Conservation (phyloP, 2,888 invertebrate genomes). For the Rhimphoctona megacephalus region DNA sequence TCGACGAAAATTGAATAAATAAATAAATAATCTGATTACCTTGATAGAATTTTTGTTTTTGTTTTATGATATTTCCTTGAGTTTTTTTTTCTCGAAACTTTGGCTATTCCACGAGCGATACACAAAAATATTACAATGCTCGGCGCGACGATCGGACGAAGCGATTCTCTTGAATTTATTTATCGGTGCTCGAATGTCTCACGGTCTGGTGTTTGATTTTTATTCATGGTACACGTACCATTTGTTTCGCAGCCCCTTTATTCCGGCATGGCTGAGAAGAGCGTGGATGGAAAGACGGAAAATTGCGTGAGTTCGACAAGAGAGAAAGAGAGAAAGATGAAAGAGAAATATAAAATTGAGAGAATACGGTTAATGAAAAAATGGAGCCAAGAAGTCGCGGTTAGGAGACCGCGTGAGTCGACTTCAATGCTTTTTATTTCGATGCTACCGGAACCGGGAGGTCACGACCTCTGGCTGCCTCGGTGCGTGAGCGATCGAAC, state of each 20-base stretch:
- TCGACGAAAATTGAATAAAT: neutral
- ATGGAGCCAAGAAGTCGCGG: slow-evolving; percentile 61
- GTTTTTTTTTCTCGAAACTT: neutral
- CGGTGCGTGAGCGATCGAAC: slow-evolving; percentile 53
- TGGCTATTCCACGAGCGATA: neutral
- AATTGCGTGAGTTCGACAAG: neutral
- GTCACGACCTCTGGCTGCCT: slow-evolving; percentile 69
- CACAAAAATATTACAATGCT: slow-evolving; percentile 26
- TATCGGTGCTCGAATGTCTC: slow-evolving; percentile 37
- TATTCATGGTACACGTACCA: slow-evolving; percentile 49
- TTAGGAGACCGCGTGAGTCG: slow-evolving; percentile 50
- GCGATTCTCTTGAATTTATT: slow-evolving; percentile 37
- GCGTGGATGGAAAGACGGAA: slow-evolving; percentile 25
- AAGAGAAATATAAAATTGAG: slow-evolving; percentile 28
- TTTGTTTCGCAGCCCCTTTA: slow-evolving; percentile 36
- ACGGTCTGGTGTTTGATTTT: slow-evolving; percentile 42
- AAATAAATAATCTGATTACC: neutral
- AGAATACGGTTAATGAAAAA: slow-evolving; percentile 62
- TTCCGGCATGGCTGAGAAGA: slow-evolving; percentile 12
- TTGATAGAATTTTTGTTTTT: neutral
- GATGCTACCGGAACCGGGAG: slow-evolving; percentile 67
- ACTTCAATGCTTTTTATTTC: slow-evolving; percentile 39
- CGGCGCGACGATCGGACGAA: slow-evolving; percentile 13
- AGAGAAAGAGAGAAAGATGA: neutral
- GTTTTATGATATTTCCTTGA: neutral